Conservation (phyloP, 2,888 invertebrate species). For the Sialis lutaria region DNA sequence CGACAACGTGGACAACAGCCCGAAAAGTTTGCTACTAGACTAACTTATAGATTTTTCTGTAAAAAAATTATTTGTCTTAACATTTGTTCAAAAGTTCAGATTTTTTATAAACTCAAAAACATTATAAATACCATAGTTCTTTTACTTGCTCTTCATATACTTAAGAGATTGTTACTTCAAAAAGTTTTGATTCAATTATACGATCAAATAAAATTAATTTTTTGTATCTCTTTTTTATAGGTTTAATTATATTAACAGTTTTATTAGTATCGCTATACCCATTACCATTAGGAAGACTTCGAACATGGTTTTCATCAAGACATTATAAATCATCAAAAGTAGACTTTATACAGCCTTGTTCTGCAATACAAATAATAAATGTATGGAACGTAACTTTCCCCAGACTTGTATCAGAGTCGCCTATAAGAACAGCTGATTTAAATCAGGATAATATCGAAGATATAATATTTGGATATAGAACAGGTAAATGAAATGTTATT, state of each 20-base stretch:
- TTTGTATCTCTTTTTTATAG: slow-evolving; percentile 20
- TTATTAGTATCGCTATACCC: slow-evolving; percentile 47
- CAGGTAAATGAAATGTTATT: slow-evolving; percentile 26
- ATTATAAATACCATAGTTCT: no score
- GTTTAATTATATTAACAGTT: slow-evolving; percentile 42
- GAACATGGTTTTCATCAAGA: slow-evolving; percentile 32
- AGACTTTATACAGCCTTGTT: slow-evolving; percentile 31
- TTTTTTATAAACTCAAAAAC: no score
- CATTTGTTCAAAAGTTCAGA: no score
- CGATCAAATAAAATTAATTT: no score
- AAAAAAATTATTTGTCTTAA: no score
- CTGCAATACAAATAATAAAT: slow-evolving; percentile 34
- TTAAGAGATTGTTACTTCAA: no score
- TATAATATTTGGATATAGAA: slow-evolving; percentile 59
- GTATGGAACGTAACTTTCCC: slow-evolving; percentile 53
- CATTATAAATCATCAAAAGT: slow-evolving; percentile 12
- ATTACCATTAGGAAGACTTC: slow-evolving; percentile 38
- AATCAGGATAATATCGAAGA: slow-evolving; percentile 54
- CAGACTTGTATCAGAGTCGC: slow-evolving; percentile 54
- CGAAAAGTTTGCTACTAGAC: no score
- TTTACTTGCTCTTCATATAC: no score
- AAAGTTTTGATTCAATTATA: no score
- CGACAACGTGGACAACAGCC: no score
- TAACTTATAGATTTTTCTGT: no score
- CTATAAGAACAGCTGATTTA: slow-evolving; percentile 50